Evolutionary conservation across 1,140 invertebrate species (phyloP).

Genomic region (Drosophila arizonae): DNA sequence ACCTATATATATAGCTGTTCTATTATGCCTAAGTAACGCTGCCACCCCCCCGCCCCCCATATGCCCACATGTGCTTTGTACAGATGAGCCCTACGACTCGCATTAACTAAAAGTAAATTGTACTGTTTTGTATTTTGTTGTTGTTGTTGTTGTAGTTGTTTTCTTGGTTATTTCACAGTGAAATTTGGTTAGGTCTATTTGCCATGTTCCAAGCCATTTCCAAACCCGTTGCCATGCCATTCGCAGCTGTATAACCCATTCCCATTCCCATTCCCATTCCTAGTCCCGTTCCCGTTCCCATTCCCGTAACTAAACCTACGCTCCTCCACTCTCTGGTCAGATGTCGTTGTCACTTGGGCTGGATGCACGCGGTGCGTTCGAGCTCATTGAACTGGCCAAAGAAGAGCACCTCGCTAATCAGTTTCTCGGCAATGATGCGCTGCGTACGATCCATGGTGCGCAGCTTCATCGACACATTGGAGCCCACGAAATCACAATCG

Average conservation of each 20-base stretch:
- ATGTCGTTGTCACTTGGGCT: constrained; percentile 80
- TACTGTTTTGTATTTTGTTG: constrained; percentile 55
- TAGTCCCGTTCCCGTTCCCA: constrained; percentile 12
- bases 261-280: background rate
- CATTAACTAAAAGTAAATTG: constrained; percentile 68
- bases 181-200: constrained; percentile 61
- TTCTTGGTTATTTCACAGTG: constrained; percentile 56
- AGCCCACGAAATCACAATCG: constrained; percentile 80
- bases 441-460: constrained; percentile 82
- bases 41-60: constrained; percentile 29
- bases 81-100: constrained; percentile 25
- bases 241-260: background rate
- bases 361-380: constrained; percentile 72
- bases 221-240: constrained; percentile 15
- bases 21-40: constrained; percentile 53
- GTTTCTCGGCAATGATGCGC: constrained; percentile 82
- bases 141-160: constrained; percentile 15
- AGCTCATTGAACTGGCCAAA: constrained; percentile 82
- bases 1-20: constrained; percentile 17
- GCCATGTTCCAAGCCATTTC: constrained; percentile 53
- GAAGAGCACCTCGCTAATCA: constrained; percentile 83
- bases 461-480: constrained; percentile 82
- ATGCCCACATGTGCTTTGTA: constrained; percentile 41
- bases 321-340: constrained; percentile 47
- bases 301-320: constrained; percentile 3